A percentile compares a stretch with the other conserved stretches of the same genome.
These are phyloP conservation scores for Anthoptus insignis DNA, from an alignment of 2,888 invertebrate genomes.

Conservation along the genomic window DNA sequence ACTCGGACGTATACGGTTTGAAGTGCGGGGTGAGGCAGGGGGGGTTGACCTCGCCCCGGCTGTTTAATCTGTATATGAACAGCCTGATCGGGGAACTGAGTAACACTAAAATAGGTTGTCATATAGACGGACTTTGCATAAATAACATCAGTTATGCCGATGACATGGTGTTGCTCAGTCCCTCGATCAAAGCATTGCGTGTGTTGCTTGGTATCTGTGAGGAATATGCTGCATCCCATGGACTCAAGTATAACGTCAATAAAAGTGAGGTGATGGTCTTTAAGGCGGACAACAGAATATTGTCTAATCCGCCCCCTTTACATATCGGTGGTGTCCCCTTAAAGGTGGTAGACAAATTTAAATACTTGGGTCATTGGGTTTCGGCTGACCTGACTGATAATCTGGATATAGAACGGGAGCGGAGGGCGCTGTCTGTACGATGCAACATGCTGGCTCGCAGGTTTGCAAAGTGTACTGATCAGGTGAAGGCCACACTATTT, in stretches of 20 bases:
- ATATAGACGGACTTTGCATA: slow-evolving; percentile 8
- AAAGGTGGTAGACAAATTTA: slow-evolving; percentile 1
- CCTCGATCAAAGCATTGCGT: slow-evolving; percentile 17
- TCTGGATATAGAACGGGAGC: too few species aligned
- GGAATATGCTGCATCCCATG: slow-evolving; percentile 11
- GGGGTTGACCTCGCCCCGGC: too few species aligned
- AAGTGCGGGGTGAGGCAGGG: too few species aligned
- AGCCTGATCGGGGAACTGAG: slow-evolving; percentile 22
- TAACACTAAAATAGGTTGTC: slow-evolving; percentile 25
- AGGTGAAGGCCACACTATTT: not conserved
- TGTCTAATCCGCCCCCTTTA: not conserved
- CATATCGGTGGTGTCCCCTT: not conserved
- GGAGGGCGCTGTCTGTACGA: too few species aligned
- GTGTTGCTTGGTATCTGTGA: slow-evolving; percentile 16
- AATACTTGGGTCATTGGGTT: slow-evolving; percentile 12
- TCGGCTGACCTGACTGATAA: not conserved
- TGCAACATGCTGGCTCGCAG: too few species aligned
- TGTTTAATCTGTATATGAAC: too few species aligned
- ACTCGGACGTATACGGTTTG: slow-evolving; percentile 28
- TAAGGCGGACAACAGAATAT: not conserved
- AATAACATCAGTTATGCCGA: slow-evolving; percentile 15
- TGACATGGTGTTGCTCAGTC: too few species aligned
- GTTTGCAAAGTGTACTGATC: too few species aligned
- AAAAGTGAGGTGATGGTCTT: slow-evolving; percentile 25
- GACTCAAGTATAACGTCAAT: slow-evolving; percentile 12